phyloP scores from a whole-genome alignment of 2,888 invertebrate genomes.

The Hymenopus coronatus region DNA sequence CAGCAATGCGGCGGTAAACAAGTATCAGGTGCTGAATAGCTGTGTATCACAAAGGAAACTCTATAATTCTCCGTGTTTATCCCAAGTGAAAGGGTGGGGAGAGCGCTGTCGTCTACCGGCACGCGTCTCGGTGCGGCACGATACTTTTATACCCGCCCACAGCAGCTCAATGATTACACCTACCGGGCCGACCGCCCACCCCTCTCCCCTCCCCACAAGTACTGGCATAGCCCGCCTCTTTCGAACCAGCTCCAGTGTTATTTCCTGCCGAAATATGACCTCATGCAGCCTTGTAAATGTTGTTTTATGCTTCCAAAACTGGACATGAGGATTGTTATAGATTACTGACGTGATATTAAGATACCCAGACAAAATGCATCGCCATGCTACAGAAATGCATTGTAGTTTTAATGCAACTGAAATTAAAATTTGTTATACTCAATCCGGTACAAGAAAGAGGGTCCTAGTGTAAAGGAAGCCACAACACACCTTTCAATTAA shows the following conservation, averaged over 20 bases:
- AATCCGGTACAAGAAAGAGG: too few species aligned
- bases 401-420: too few species aligned
- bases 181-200: not conserved
- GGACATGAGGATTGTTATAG: too few species aligned
- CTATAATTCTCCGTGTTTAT: not conserved
- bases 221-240: not conserved
- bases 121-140: not conserved
- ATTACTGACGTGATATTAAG: too few species aligned
- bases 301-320: too few species aligned
- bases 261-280: conserved; percentile 2
- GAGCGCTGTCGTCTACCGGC: not conserved
- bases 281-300: not conserved
- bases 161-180: conserved; percentile 2
- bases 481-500: too few species aligned
- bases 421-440: too few species aligned
- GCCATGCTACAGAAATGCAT: too few species aligned
- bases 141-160: not conserved
- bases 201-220: not conserved
- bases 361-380: too few species aligned
- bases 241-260: not conserved
- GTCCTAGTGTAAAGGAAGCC: too few species aligned
- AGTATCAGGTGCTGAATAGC: conserved; percentile 2
- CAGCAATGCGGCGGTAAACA: not conserved
- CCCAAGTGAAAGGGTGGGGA: not conserved
- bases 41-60: not conserved